Evolutionary conservation across 2,113 vertebrate species (phyloP).

Genomic region (Mus musculus): GRCm39 chr4:81469001-81469500

Average conservation of each 20-base stretch:
- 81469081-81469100: neutral
- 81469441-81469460: neutral
- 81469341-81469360: neutral
- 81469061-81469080: neutral
- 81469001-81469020: neutral
- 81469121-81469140: neutral
- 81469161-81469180: conserved; percentile 30
- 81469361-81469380: neutral
- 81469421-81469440: neutral
- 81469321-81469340: neutral
- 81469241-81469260: conserved; percentile 51
- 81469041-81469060: conserved; percentile 1
- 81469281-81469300: conserved; percentile 31
- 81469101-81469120: neutral
- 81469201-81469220: conserved; percentile 49
- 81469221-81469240: conserved; percentile 59
- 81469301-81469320: conserved; percentile 55
- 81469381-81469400: conserved; percentile 28
- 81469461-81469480: neutral
- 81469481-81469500: neutral
- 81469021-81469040: conserved; percentile 16
- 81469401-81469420: neutral
- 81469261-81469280: conserved; percentile 49
- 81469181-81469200: neutral
- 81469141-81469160: conserved; percentile 38